Conservation (phyloP, 2,113 vertebrate species). For the Ptilonorhynchus violaceus region DNA sequence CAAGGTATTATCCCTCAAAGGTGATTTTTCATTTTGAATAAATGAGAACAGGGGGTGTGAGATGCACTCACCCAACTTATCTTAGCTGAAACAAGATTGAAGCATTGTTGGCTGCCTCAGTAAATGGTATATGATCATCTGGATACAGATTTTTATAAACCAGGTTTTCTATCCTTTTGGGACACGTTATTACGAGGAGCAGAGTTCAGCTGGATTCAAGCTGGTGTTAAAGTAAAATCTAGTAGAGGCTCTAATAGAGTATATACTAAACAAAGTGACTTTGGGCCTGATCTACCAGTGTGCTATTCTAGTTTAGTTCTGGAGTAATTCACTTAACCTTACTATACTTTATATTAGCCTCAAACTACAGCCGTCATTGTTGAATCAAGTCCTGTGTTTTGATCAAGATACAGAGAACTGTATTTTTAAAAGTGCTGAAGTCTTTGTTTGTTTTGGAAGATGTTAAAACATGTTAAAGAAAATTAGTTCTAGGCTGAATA, state of each 20-base stretch:
- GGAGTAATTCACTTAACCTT: neutral
- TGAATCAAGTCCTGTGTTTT: neutral
- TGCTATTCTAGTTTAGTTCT: neutral
- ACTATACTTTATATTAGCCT: neutral
- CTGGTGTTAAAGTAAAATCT: neutral
- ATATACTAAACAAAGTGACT: neutral
- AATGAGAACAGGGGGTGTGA: neutral
- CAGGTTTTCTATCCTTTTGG: neutral
- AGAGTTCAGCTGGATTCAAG: neutral
- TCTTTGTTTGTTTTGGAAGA: conserved; percentile 49
- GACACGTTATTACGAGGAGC: neutral
- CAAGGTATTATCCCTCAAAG: neutral
- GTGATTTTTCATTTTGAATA: neutral
- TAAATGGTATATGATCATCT: neutral
- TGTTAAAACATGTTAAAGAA: conserved; percentile 48
- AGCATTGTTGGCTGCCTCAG: neutral
- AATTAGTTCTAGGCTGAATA: conserved; percentile 45
- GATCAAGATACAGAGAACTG: neutral
- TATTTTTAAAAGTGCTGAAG: conserved; percentile 14
- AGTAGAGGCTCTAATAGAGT: neutral
- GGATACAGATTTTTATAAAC: neutral
- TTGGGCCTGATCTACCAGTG: neutral
- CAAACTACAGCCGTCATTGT: neutral
- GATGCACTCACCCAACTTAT: neutral
- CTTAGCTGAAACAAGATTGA: neutral